These are phyloP conservation scores for Actinia tenebrosa DNA, from an alignment of 64 coral and sea anemone genomes.

Conservation along the genomic window DNA sequence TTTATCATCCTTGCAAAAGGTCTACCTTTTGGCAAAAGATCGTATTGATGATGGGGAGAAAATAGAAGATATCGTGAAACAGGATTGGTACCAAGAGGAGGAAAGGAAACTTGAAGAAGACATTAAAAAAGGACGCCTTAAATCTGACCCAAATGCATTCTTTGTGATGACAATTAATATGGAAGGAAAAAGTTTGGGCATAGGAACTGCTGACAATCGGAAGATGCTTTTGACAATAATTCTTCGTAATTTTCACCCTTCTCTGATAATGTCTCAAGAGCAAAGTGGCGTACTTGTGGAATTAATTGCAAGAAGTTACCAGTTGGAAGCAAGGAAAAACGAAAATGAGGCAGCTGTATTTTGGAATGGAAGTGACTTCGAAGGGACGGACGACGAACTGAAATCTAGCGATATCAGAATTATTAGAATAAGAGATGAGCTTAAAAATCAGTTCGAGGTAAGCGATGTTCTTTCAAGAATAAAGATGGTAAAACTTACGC, in stretches of 20 bases:
- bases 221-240: background rate
- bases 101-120: background rate
- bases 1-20: background rate
- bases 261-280: conserved; percentile 25
- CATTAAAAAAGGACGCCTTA: background rate
- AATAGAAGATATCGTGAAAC: background rate
- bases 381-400: background rate
- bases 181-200: background rate
- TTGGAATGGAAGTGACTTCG: conserved; percentile 2
- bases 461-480: background rate
- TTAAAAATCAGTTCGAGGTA: background rate
- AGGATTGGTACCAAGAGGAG: background rate
- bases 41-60: background rate
- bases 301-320: background rate
- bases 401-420: background rate
- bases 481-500: too few species aligned
- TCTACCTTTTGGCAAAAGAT: background rate
- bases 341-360: background rate
- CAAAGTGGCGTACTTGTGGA: background rate
- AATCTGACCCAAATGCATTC: background rate
- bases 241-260: conserved; percentile 24
- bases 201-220: background rate
- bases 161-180: conserved; percentile 28
- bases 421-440: background rate
- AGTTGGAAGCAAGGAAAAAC: background rate